A percentile compares a stretch with the other conserved stretches of the same genome.
These are phyloP conservation scores for Theristicus caerulescens DNA, from an alignment of 2,113 vertebrate species.

Conservation along the genomic window DNA sequence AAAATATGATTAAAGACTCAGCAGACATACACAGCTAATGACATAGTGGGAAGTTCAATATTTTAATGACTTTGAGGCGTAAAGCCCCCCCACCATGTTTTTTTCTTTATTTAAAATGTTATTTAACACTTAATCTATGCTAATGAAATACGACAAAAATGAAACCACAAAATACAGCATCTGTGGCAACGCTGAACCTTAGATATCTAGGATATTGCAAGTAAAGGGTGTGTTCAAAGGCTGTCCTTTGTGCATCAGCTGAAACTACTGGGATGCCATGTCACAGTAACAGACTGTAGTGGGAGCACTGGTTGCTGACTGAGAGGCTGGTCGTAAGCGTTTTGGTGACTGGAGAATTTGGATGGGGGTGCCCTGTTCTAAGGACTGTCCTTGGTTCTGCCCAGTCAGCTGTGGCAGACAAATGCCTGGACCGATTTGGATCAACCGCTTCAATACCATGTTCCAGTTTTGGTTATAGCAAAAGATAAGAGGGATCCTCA, in stretches of 20 bases:
- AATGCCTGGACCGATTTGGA: background rate
- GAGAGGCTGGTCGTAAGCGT: accelerated
- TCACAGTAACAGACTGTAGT: background rate
- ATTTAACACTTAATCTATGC: background rate
- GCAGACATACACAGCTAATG: background rate
- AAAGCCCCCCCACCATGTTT: background rate
- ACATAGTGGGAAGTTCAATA: background rate
- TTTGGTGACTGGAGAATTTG: background rate
- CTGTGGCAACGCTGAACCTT: background rate
- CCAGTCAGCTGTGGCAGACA: background rate
- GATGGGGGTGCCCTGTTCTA: background rate
- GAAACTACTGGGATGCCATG: background rate
- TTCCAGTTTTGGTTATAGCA: background rate
- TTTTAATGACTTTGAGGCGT: constrained; percentile 15
- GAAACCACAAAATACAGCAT: background rate
- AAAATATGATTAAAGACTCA: background rate
- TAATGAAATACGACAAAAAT: background rate
- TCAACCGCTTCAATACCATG: background rate
- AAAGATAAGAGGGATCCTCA: background rate
- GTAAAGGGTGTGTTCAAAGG: background rate
- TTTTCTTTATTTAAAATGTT: background rate
- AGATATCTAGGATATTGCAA: background rate
- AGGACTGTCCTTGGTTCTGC: background rate
- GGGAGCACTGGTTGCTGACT: background rate
- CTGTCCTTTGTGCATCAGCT: background rate